A percentile compares a stretch with the other conserved stretches of the same genome.
Evolutionary conservation across 2,888 invertebrate species (phyloP).

Genomic region (Euproctis similis): DNA sequence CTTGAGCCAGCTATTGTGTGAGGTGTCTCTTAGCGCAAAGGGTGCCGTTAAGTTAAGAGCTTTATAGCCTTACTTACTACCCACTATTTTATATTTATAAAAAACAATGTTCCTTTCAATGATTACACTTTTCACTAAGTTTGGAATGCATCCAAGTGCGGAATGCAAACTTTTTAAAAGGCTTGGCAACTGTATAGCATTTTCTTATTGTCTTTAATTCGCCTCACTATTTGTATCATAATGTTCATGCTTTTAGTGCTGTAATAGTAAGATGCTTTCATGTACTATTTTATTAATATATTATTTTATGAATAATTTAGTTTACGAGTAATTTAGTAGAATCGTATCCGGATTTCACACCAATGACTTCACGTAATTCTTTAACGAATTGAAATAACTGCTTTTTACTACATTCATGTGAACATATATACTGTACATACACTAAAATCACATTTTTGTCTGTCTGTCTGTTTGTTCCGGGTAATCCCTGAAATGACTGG

Average conservation of each 20-base stretch:
- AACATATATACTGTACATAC: no score
- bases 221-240: conserved; percentile 11
- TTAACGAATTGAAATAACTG: no score
- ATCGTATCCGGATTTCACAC: no score
- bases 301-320: no score
- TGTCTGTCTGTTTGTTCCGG: no score
- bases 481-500: no score
- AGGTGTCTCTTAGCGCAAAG: not conserved
- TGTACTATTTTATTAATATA: no score
- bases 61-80: conserved; percentile 1
- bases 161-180: conserved; percentile 35
- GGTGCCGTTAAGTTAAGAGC: not conserved
- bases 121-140: conserved; percentile 32
- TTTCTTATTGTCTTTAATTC: conserved; percentile 23
- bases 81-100: conserved; percentile 2
- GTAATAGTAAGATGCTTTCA: no score
- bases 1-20: not conserved
- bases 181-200: conserved; percentile 28
- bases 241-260: not conserved
- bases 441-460: no score
- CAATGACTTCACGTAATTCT: no score
- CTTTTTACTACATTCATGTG: no score
- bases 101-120: conserved; percentile 12
- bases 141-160: conserved; percentile 43
- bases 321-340: no score